Base-by-base conservation (phyloP, 2,888 invertebrate species). In the Nomada goodeniana region DNA sequence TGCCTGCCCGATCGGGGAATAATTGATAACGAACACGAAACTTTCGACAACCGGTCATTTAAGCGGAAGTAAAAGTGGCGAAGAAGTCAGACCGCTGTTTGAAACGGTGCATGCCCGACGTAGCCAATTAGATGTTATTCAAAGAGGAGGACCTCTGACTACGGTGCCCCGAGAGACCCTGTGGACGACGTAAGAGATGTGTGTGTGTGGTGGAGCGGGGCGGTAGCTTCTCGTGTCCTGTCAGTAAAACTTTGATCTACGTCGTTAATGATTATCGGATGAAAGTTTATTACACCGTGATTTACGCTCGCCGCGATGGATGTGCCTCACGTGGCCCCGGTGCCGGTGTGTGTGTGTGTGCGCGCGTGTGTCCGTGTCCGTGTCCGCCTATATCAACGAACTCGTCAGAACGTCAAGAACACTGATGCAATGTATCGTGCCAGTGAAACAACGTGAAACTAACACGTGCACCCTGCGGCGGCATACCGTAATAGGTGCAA, bases 41-140 rank as follows among this genome's bases (percentile, higher is more conserved):
- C 70, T 79, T 87, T 57, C 78, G 80, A 78, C 78, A 80, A 76
- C 55, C 53, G 67, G 57, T 57, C 59, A 73, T 72, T 76, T 55
- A 63, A 42, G 26, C 76, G 69, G 72, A 67, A 75, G 78, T 68
- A 78, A 82, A 80, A 87, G 83, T 73, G 80, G 60, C 59, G 29
- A 61, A 23, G 64, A 57, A 81, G 68, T 67, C 57, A 52, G 68
- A 36, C 77, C 61, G 26, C 70, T 68, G 71, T 57, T 74, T 61
- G 65, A 72, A 68, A 57, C n/a, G 26, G 75, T 42, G 64, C 74
- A 76, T 60, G 74, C 71, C 63, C 71, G 65, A 44, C 76, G 67
- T 61, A 72, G 71, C 80, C 88, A 88, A 88, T 88, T 88, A 88
- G 81, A 79, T 76, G 78, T 83, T 82, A 88, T 87, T 88, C 85